Conservation (phyloP, 64 coral and sea anemone genomes). For the Dendronephthya gigantea region DNA sequence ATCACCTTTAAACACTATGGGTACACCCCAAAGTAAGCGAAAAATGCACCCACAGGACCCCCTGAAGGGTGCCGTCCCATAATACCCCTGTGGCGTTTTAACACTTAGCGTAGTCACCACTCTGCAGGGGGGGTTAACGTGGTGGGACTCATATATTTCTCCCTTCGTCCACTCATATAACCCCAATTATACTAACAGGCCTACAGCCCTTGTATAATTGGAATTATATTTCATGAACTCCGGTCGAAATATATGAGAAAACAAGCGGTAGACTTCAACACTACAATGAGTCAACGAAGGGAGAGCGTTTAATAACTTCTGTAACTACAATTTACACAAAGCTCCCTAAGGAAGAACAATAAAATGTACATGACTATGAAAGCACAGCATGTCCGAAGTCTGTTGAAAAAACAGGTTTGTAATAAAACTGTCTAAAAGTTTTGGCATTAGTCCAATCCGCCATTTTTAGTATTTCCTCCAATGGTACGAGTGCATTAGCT, state of each 20-base stretch:
- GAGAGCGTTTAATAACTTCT: not conserved
- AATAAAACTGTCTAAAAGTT: conserved; percentile 31
- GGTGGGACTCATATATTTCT: not conserved
- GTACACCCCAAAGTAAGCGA: not conserved
- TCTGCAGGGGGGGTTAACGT: not conserved
- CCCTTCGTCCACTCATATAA: not conserved
- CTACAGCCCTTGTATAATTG: not conserved
- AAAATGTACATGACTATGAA: not conserved
- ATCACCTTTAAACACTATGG: not conserved
- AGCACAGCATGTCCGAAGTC: conserved; percentile 19
- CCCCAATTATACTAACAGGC: not conserved
- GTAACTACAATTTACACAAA: not conserved
- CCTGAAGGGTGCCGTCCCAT: not conserved
- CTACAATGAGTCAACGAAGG: not conserved
- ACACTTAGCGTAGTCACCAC: not conserved
- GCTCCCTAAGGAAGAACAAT: not conserved
- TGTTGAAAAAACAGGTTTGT: conserved; percentile 19
- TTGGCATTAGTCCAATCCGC: conserved; percentile 15
- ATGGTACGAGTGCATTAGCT: not conserved
- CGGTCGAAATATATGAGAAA: conserved; percentile 12
- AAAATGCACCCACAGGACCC: not conserved
- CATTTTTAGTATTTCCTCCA: not conserved
- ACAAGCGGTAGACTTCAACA: not conserved
- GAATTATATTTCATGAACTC: conserved; percentile 16
- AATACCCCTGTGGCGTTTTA: not conserved